Base-by-base conservation (phyloP, 2,888 invertebrate genomes). In the Phlogophora meticulosa region DNA sequence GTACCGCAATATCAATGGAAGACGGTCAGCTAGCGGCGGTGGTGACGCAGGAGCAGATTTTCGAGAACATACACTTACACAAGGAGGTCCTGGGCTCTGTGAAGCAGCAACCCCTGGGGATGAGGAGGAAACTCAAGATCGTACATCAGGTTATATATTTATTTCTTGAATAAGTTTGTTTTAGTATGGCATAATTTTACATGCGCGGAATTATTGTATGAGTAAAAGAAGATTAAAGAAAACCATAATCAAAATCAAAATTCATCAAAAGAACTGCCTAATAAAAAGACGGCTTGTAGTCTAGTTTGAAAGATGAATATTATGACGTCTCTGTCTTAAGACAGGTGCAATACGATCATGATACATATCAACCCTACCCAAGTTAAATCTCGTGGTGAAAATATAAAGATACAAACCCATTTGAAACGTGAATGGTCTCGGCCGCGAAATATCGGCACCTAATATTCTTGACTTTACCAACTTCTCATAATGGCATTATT, bases 11-110 rank as follows among this genome's bases (percentile, higher is more conserved):
- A 85, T 97, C 97, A 2, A 96, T 98, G 90, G 98, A 98, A 71
- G 98, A 98, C 32, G 89, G 86, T 2, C 92, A 91, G 75, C 96
- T 96, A 66, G 93, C 93, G 49, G 92, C 93, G 45, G 93, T 96
- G 70, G 97, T 97, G 78, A 97, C 97, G 0, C 98, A 98, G 87
- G 98, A 98, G 87, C 98, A 98, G 93, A 98, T 98, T 78, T 98
- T 98, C 87, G 98, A 98, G 91, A 98, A 98, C 86, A 97, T 99
- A 70, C 97, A 98, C 78, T 93, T 99, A 38, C 98, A 99, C 91
- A 99, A 99, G 90, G 99, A 99, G 91, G 98, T 99, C 0, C 94
- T 99, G 73, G 97, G 97, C 76, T 98, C 97, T 49, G 98, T 98
- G 13, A 98, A 98, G 86, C 97, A 98, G 85, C 98, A 98, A 86